Percentiles rank a stretch among this genome's conserved stretches.
phyloP scores from a whole-genome alignment of 1,140 invertebrate species.

The Cyphomyrmex costatus region DNA sequence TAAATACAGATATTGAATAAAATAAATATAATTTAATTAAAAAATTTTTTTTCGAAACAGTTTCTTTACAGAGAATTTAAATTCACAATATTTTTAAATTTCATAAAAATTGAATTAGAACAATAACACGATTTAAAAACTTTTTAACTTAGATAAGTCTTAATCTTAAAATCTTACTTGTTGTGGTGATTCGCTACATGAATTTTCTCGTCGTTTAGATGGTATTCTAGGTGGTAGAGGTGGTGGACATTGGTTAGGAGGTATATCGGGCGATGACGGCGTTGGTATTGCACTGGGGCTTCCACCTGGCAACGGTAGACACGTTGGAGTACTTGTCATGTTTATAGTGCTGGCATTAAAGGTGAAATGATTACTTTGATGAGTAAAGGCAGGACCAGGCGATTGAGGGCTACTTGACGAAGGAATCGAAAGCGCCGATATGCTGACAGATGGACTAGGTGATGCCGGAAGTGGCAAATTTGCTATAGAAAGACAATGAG shows the following conservation, averaged over 20 bases:
- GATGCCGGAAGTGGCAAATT: slow-evolving; percentile 81
- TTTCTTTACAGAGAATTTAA: neutral
- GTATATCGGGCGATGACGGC: slow-evolving; percentile 85
- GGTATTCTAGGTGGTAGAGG: slow-evolving; percentile 88
- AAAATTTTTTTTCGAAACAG: neutral
- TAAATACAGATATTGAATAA: neutral
- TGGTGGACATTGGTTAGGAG: slow-evolving; percentile 85
- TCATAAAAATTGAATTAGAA: neutral
- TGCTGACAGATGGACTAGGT: slow-evolving; percentile 83
- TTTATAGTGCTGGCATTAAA: slow-evolving; percentile 83
- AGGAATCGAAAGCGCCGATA: slow-evolving; percentile 82
- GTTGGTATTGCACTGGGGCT: slow-evolving; percentile 86
- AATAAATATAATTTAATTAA: neutral
- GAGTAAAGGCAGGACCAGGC: slow-evolving; percentile 80
- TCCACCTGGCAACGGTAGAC: slow-evolving; percentile 81
- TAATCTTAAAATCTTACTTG: slow-evolving; percentile 81
- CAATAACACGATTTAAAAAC: neutral
- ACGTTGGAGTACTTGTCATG: slow-evolving; percentile 76
- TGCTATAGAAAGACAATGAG: slow-evolving; percentile 49
- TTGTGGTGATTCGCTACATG: slow-evolving; percentile 88
- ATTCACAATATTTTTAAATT: neutral
- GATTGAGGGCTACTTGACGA: slow-evolving; percentile 85
- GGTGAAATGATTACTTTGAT: slow-evolving; percentile 85
- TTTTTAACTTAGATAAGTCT: neutral
- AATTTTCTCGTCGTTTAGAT: slow-evolving; percentile 87